These are phyloP conservation scores for Papilio dardanus DNA, from an alignment of 1,140 invertebrate genomes.

Conservation along the genomic window DNA sequence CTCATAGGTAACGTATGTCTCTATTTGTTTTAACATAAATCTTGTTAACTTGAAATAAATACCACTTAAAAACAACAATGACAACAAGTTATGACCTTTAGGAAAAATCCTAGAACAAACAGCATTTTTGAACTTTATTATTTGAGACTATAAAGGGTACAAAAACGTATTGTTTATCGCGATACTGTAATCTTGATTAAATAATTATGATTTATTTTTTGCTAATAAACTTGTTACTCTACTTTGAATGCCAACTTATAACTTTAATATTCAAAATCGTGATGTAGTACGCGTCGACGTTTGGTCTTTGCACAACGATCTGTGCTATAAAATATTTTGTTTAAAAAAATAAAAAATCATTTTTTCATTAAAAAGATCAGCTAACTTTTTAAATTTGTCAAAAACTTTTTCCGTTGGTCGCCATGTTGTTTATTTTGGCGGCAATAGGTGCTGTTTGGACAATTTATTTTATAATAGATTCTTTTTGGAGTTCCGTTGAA, in stretches of 20 bases:
- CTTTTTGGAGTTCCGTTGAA: background rate
- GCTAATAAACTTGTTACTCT: background rate
- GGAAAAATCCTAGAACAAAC: no score
- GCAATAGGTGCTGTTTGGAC: background rate
- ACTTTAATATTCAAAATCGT: background rate
- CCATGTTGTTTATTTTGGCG: constrained; percentile 18
- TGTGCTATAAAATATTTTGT: no score
- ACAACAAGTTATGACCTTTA: no score
- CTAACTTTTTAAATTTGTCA: background rate
- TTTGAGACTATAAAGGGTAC: background rate
- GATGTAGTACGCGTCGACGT: background rate
- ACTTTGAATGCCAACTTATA: background rate
- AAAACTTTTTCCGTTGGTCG: background rate
- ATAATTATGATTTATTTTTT: background rate
- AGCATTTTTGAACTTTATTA: background rate
- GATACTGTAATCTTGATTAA: background rate
- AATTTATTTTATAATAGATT: background rate
- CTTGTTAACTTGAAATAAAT: no score
- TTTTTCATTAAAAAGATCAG: no score
- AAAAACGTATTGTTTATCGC: background rate
- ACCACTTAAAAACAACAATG: no score
- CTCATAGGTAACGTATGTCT: no score
- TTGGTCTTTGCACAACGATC: background rate
- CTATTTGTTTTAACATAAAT: no score
- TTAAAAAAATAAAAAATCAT: no score